These are phyloP conservation scores for Pandion haliaetus DNA, from an alignment of 2,113 vertebrate species.

Conservation along the genomic window DNA sequence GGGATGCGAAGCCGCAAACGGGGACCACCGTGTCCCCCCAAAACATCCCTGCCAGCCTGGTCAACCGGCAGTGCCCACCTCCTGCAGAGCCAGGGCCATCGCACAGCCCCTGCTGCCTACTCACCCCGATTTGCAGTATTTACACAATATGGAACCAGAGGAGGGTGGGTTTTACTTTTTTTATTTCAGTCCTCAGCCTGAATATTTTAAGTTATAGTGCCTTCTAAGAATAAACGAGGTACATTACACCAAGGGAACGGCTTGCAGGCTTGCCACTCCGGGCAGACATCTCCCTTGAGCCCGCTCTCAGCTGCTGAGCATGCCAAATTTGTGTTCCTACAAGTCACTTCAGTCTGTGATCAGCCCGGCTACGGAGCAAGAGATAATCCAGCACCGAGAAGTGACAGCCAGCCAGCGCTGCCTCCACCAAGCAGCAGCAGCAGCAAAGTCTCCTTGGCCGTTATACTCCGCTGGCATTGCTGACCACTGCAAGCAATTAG, in stretches of 20 bases:
- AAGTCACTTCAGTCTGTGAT: too few relatives aligned
- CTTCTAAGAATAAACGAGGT: background rate
- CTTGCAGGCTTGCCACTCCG: background rate
- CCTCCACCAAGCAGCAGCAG: background rate
- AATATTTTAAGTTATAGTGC: too few relatives aligned
- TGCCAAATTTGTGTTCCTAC: background rate
- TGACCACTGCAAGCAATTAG: background rate
- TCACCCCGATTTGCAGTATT: background rate
- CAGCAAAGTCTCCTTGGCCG: background rate
- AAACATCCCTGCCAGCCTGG: background rate
- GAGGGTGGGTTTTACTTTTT: too few relatives aligned
- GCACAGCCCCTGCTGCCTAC: too few relatives aligned
- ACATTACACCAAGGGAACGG: background rate
- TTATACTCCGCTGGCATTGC: background rate
- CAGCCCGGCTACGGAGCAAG: background rate
- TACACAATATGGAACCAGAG: too few relatives aligned
- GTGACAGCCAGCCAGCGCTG: background rate
- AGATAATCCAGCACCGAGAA: background rate
- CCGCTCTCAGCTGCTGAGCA: background rate
- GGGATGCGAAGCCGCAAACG: accelerated
- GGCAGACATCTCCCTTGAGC: background rate
- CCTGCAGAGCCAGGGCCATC: background rate
- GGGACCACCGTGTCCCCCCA: background rate
- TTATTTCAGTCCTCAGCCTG: too few relatives aligned
- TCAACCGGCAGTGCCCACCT: background rate